Evolutionary conservation across 2,888 invertebrate genomes (phyloP).

Genomic region (Lepidocyrtinus sp.): DNA sequence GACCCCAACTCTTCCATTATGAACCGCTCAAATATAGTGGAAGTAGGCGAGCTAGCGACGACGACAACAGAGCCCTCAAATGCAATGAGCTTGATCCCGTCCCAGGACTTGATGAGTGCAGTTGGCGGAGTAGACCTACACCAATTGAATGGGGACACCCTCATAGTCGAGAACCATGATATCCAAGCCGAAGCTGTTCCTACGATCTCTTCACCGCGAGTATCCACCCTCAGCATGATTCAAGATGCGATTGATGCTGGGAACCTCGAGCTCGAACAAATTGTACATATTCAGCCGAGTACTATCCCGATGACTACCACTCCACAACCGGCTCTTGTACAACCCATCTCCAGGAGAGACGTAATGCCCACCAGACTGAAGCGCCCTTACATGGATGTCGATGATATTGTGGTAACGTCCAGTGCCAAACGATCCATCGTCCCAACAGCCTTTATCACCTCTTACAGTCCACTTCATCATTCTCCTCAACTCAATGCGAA

Average conservation of each 20-base stretch:
- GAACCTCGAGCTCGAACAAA: slow-evolving; percentile 12
- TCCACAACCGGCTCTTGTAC: slow-evolving; percentile 4
- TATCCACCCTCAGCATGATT: slow-evolving; percentile 55
- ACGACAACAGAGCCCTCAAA: slow-evolving; percentile 37
- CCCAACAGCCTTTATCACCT: slow-evolving; percentile 66
- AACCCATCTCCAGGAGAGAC: slow-evolving; percentile 25
- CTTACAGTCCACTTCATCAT: slow-evolving; percentile 67
- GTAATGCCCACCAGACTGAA: slow-evolving; percentile 66
- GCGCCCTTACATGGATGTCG: slow-evolving; percentile 67
- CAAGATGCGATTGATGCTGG: slow-evolving; percentile 32
- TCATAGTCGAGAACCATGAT: slow-evolving; percentile 26
- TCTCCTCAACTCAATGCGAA: slow-evolving; percentile 67
- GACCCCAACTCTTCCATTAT: slow-evolving; percentile 55
- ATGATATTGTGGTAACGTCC: slow-evolving; percentile 67
- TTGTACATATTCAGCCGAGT: slow-evolving; percentile 31
- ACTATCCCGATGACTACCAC: slow-evolving; percentile 24
- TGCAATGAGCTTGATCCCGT: slow-evolving; percentile 55
- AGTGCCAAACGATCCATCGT: slow-evolving; percentile 69
- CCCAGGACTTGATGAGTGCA: slow-evolving; percentile 37
- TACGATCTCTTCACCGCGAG: slow-evolving; percentile 56
- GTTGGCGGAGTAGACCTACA: slow-evolving; percentile 31
- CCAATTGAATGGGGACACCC: slow-evolving; percentile 41
- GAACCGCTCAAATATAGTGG: slow-evolving; percentile 51
- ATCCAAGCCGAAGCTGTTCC: slow-evolving; percentile 39
- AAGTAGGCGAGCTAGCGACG: slow-evolving; percentile 35